Percentiles rank a stretch among this genome's conserved stretches.
Evolutionary conservation across 2,113 vertebrate species (phyloP).

Genomic region (Formicarius rufipectus): DNA sequence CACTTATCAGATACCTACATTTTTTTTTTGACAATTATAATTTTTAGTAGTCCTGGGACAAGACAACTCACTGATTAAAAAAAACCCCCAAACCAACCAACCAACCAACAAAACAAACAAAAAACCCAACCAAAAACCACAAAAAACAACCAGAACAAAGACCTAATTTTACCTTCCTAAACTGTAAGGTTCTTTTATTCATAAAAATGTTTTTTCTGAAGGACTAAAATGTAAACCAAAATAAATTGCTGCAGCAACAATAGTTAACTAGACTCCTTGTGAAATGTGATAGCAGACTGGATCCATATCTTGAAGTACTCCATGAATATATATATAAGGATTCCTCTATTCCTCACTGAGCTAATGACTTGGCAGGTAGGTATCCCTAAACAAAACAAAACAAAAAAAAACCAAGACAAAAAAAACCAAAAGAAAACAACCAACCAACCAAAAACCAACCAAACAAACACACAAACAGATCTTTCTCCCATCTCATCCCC

Average conservation of each 20-base stretch:
- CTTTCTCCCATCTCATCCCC: not conserved
- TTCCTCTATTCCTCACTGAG: not conserved
- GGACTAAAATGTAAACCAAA: not conserved
- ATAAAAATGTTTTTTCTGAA: not conserved
- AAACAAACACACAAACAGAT: too few species aligned
- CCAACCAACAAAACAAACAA: too few species aligned
- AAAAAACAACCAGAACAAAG: not conserved
- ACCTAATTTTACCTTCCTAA: not conserved
- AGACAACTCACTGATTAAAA: not conserved
- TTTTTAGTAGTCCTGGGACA: not conserved
- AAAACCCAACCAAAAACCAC: too few species aligned
- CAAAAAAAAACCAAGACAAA: too few species aligned
- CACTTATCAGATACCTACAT: not conserved
- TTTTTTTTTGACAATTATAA: not conserved
- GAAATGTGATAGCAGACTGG: not conserved
- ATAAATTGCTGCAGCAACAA: not conserved
- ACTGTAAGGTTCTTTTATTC: not conserved
- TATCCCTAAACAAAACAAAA: not conserved
- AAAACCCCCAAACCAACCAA: too few species aligned
- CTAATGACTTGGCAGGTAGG: not conserved
- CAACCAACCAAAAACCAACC: too few species aligned
- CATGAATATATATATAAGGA: not conserved
- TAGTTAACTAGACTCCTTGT: not conserved
- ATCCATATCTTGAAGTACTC: not conserved
- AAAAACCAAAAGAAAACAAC: too few species aligned